Base-by-base conservation (phyloP, 2,797 vertebrate genomes). In the Glyptemys insculpta region DNA sequence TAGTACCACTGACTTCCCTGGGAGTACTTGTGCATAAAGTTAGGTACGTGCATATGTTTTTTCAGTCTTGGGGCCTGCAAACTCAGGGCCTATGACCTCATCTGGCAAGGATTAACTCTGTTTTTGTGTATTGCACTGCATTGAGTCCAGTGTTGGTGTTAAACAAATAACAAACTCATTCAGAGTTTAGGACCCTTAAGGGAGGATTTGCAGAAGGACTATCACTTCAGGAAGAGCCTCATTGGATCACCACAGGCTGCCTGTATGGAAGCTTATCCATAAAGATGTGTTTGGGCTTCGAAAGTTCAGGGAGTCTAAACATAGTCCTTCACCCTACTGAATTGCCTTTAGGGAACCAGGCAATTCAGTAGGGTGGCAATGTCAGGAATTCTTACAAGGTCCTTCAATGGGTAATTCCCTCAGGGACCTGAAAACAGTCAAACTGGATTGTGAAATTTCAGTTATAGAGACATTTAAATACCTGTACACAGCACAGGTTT, bases 391-490 rank as follows among this genome's bases (percentile, higher is more conserved):
- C 54, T 31, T 14, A 41, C 79, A 57, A 86, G 5, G 37, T 87
- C 82, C 54, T 88, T 85, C 79, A 31, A 1, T 68, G 65, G 54
- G 5, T 85, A 27, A 76, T 62, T 53, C 80, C 37, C 18, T 0
- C 4, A 0, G 14, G 34, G 12, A 37, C 34, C 57, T 37, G 8
- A 54, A 44, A 14, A 2, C 6, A 9, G 5, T 11, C 41, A 81
- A 2, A 3, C 3, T 6, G 49, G 15, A 0, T 34, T 0, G 0
- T 18, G 79, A 68, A 49, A 16, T 56, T 1, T 0, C 41, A 6
- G 0, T 4, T 34, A 0, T 37, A 14, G 18, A 6, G 76, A 0
- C 3, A 10, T 53, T 2, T 6, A 54, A 86, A 10, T 1, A n/a
- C 37, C 37, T 1, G 23, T 0, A n/a, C 50, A 72, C 54, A 10